phyloP scores from a whole-genome alignment of 2,797 vertebrate genomes.

The Mareca strepera region DNA sequence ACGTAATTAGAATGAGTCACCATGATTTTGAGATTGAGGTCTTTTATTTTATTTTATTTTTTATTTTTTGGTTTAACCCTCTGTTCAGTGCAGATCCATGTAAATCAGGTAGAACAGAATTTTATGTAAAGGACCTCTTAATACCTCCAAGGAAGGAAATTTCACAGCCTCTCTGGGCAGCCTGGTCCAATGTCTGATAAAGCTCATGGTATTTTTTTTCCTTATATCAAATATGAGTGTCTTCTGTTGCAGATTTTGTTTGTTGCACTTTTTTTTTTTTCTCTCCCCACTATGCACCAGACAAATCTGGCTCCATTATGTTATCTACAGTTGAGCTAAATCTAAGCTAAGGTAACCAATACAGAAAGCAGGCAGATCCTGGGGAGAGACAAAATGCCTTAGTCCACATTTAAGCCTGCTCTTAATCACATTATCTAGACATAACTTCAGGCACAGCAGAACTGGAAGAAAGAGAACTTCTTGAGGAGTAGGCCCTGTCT shows the following conservation, averaged over 20 bases:
- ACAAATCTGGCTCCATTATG: not conserved
- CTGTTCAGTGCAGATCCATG: not conserved
- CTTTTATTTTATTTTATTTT: not conserved
- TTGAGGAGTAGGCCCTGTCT: not conserved
- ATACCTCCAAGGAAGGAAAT: not conserved
- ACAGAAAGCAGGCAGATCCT: not conserved
- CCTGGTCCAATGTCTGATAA: not conserved
- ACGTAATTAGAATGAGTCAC: not conserved
- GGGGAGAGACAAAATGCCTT: not conserved
- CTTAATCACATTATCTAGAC: not conserved
- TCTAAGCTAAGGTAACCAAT: not conserved
- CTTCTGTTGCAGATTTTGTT: not conserved
- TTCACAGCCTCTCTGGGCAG: not conserved
- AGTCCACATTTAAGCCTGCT: not conserved
- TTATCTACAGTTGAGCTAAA: not conserved
- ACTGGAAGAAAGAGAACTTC: not conserved
- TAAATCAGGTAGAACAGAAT: not conserved
- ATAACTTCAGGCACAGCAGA: not conserved
- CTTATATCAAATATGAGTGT: not conserved
- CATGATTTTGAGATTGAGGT: not conserved
- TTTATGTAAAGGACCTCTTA: not conserved
- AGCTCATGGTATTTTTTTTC: not conserved
- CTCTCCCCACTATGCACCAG: not conserved
- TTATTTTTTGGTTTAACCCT: not conserved
- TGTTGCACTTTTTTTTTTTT: not conserved